A percentile compares a stretch with the other conserved stretches of the same genome.
phyloP scores from a whole-genome alignment of 2,888 invertebrate genomes.

The Epistrophe eligans region DNA sequence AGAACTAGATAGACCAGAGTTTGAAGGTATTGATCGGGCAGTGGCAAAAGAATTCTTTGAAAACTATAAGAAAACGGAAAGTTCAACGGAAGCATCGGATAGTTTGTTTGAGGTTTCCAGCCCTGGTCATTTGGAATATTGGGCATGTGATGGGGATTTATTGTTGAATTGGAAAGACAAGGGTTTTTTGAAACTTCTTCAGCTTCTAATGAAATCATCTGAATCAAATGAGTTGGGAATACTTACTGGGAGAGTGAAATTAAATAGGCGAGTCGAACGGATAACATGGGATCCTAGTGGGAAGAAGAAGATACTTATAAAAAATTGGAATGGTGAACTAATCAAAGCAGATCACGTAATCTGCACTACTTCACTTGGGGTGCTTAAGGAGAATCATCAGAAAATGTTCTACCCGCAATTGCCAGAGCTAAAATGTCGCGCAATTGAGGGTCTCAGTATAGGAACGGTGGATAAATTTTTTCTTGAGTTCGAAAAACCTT shows the following conservation, averaged over 20 bases:
- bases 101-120: conserved; percentile 89
- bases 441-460: conserved; percentile 85
- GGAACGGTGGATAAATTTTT: conserved; percentile 88
- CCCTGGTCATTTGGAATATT: conserved; percentile 86
- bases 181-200: conserved; percentile 88
- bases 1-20: conserved; percentile 77
- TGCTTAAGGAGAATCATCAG: conserved; percentile 84
- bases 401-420: conserved; percentile 84
- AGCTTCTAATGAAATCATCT: conserved; percentile 85
- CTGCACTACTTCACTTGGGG: conserved; percentile 86
- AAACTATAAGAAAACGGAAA: conserved; percentile 85
- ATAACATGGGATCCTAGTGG: conserved; percentile 79
- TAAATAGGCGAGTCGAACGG: conserved; percentile 79
- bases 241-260: conserved; percentile 79
- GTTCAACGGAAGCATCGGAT: conserved; percentile 86
- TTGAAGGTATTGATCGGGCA: conserved; percentile 80
- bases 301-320: conserved; percentile 65
- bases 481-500: conserved; percentile 85
- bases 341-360: conserved; percentile 86
- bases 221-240: conserved; percentile 78
- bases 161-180: conserved; percentile 90
- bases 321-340: conserved; percentile 82
- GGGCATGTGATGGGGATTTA: conserved; percentile 89
- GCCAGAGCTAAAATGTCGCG: conserved; percentile 83
- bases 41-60: conserved; percentile 85